Conservation (phyloP, 2,113 vertebrate genomes). For the Ranitomeya imitator region DNA sequence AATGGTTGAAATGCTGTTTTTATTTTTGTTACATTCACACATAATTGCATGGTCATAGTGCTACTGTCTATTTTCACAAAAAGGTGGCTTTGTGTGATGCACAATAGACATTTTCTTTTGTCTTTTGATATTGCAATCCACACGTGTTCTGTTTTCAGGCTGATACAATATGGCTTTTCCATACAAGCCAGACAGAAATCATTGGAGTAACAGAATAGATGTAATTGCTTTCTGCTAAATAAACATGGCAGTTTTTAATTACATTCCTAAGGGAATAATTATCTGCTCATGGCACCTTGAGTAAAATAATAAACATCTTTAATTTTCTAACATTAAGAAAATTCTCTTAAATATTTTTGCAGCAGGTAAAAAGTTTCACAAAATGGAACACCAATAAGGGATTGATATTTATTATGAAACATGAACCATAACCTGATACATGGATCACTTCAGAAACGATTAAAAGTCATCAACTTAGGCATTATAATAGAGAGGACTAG, state of each 20-base stretch:
- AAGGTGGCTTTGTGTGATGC: conserved; percentile 36
- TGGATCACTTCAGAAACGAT: neutral
- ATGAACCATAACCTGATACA: neutral
- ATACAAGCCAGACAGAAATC: conserved; percentile 44
- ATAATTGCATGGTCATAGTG: conserved; percentile 24
- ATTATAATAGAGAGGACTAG: neutral
- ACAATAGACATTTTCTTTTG: conserved; percentile 53
- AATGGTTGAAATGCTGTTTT: conserved; percentile 30
- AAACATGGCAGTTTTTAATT: conserved; percentile 53
- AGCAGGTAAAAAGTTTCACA: neutral
- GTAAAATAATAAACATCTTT: conserved; percentile 31
- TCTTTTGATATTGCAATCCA: conserved; percentile 48
- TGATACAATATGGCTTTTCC: conserved; percentile 49
- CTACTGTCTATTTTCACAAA: conserved; percentile 50
- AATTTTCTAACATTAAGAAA: conserved; percentile 25
- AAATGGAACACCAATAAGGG: neutral
- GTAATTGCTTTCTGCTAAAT: conserved; percentile 54
- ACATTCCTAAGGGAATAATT: conserved; percentile 51
- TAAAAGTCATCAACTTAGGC: neutral
- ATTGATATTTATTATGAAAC: neutral
- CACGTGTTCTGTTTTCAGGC: conserved; percentile 47
- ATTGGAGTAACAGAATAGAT: conserved; percentile 48
- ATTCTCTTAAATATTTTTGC: conserved; percentile 7
- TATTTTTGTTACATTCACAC: conserved; percentile 24
- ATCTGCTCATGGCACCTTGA: conserved; percentile 56